Evolutionary conservation across 2,113 vertebrate species (phyloP).

Genomic region (Syrrhaptes paradoxus): DNA sequence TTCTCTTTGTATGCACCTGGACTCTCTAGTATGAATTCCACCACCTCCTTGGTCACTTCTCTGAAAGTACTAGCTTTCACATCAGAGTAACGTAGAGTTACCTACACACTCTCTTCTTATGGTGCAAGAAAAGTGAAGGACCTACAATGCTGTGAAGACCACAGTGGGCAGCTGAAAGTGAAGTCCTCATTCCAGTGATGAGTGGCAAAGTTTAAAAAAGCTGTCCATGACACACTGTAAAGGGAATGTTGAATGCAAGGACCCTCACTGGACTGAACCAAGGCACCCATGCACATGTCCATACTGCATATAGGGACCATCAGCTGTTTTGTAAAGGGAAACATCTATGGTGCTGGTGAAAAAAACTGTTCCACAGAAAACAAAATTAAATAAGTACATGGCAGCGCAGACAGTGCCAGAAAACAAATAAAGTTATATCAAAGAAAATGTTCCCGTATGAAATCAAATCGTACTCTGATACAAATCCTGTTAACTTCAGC

Average conservation of each 20-base stretch:
- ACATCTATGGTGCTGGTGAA: neutral
- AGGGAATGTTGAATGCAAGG: neutral
- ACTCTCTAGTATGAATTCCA: neutral
- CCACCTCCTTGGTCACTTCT: neutral
- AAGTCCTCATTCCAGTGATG: neutral
- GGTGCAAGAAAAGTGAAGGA: neutral
- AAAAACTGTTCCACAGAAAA: neutral
- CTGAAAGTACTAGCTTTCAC: neutral
- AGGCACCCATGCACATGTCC: neutral
- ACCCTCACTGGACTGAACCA: neutral
- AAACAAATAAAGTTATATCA: neutral
- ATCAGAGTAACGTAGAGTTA: neutral
- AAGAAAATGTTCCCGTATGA: neutral
- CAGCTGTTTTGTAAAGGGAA: neutral
- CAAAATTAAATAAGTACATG: neutral
- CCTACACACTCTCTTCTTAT: neutral
- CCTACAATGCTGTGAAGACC: neutral
- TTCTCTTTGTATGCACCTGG: neutral
- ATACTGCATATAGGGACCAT: neutral
- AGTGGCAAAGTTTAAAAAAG: neutral
- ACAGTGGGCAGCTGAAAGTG: neutral
- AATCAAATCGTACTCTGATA: conserved; percentile 2
- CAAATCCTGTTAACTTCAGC: neutral
- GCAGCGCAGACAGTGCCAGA: neutral
- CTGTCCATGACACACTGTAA: neutral